A percentile compares a stretch with the other conserved stretches of the same genome.
These are phyloP conservation scores for Drosophila bunnanda DNA, from an alignment of 2,888 invertebrate genomes.

Conservation along the genomic window DNA sequence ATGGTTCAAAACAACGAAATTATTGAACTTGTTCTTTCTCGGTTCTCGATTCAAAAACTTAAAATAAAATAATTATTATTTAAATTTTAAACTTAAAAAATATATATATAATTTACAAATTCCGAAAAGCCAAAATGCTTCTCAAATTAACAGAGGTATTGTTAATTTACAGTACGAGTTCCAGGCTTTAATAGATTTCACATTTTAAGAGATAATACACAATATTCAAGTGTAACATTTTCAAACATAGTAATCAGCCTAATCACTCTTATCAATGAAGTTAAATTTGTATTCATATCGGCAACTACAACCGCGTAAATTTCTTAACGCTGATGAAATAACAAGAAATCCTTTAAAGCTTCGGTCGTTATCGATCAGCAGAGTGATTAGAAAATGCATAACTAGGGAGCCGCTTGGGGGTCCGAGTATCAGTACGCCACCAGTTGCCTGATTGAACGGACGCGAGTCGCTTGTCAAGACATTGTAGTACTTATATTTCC, in stretches of 20 bases:
- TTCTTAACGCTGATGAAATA: conserved; percentile 19
- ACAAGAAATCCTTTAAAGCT: background rate
- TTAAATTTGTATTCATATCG: background rate
- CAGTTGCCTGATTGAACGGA: conserved; percentile 17
- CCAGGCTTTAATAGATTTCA: background rate
- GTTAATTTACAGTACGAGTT: too few relatives aligned
- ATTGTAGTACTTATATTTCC: too few relatives aligned
- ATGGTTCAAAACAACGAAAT: too few relatives aligned
- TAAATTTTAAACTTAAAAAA: too few relatives aligned
- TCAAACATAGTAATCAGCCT: background rate
- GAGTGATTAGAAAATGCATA: conserved; percentile 20
- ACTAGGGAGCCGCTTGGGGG: conserved; percentile 1
- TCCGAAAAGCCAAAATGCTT: background rate
- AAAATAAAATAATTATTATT: too few relatives aligned
- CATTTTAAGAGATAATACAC: background rate
- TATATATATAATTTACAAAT: background rate
- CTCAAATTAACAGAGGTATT: background rate
- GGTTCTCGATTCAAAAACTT: too few relatives aligned
- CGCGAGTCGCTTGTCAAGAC: background rate
- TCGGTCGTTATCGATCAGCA: background rate
- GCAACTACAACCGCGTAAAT: background rate
- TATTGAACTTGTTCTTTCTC: too few relatives aligned
- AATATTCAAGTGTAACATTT: background rate
- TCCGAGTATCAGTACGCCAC: conserved; percentile 10
- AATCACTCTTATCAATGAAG: background rate